Evolutionary conservation across 1,140 invertebrate species (phyloP).

Genomic region (Thalassaphorura encarpata): DNA sequence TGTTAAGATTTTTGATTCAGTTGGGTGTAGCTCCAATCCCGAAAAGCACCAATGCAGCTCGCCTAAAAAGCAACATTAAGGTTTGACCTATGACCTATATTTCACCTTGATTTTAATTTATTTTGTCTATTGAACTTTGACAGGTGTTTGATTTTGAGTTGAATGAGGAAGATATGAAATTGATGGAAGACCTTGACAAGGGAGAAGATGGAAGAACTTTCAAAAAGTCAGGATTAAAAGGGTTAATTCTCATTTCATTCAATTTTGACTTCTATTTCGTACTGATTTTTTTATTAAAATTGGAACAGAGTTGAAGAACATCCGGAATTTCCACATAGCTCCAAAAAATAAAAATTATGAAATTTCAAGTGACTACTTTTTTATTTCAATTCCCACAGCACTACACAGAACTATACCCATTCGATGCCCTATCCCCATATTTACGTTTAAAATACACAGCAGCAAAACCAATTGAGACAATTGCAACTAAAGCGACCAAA

Average conservation of each 20-base stretch:
- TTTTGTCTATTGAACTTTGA: slow-evolving; percentile 14
- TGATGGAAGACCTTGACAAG: slow-evolving; percentile 47
- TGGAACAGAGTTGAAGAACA: neutral
- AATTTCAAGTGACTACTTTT: too few species aligned
- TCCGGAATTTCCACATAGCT: neutral
- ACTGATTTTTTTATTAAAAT: neutral
- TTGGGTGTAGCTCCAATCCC: slow-evolving; percentile 45
- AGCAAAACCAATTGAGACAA: too few species aligned
- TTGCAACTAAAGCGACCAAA: too few species aligned
- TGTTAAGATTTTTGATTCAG: slow-evolving; percentile 39
- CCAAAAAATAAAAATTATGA: too few species aligned
- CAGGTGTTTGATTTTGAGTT: slow-evolving; percentile 51
- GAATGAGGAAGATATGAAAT: slow-evolving; percentile 42
- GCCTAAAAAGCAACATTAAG: slow-evolving; percentile 53
- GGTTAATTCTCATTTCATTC: neutral
- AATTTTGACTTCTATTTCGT: neutral
- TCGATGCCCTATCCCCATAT: too few species aligned
- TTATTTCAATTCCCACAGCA: too few species aligned
- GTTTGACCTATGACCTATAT: slow-evolving; percentile 15
- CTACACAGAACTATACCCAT: too few species aligned
- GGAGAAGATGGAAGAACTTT: slow-evolving; percentile 50
- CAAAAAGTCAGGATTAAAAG: neutral
- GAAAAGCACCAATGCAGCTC: slow-evolving; percentile 62
- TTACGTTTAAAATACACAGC: too few species aligned
- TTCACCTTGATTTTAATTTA: neutral